Percentiles rank a stretch among this genome's conserved stretches.
Evolutionary conservation across 2,797 vertebrate species (phyloP).

Genomic region (Xenentodon cancila): DNA sequence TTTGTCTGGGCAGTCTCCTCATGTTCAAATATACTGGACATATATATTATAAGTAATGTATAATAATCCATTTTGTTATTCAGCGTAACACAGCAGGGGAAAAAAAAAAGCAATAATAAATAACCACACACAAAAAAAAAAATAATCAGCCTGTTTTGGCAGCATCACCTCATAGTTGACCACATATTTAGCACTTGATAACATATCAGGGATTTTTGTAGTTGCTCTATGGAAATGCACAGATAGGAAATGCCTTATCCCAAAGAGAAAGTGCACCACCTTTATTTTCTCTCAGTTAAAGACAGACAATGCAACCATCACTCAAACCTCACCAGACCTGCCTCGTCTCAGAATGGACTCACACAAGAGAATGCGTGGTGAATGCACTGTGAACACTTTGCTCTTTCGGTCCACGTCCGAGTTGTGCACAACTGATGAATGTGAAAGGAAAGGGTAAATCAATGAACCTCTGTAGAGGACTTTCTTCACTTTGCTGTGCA

Average conservation of each 20-base stretch:
- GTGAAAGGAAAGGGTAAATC: constrained; percentile 89
- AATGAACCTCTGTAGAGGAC: constrained; percentile 88
- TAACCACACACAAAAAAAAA: constrained; percentile 60
- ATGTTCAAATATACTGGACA: constrained; percentile 47
- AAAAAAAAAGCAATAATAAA: constrained; percentile 83
- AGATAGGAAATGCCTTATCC: constrained; percentile 83
- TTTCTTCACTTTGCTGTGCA: constrained; percentile 96
- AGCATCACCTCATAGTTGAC: constrained; percentile 71
- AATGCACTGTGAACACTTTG: constrained; percentile 84
- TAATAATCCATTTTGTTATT: constrained; percentile 59
- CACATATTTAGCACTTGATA: constrained; percentile 78
- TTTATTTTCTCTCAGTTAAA: constrained; percentile 43
- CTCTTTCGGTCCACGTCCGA: constrained; percentile 83
- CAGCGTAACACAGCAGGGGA: constrained; percentile 70
- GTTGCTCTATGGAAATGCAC: constrained; percentile 80
- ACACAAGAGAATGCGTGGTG: constrained; percentile 88
- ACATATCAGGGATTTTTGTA: constrained; percentile 85
- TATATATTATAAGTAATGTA: constrained; percentile 51
- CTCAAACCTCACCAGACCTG: constrained; percentile 46
- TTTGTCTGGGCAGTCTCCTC: constrained; percentile 56
- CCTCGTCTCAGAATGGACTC: constrained; percentile 67
- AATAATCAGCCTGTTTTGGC: constrained; percentile 51
- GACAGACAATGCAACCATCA: constrained; percentile 45
- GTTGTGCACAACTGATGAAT: constrained; percentile 90
- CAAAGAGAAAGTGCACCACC: constrained; percentile 75